Evolutionary conservation across 2,113 vertebrate genomes (phyloP).

Genomic region (Smithornis capensis): DNA sequence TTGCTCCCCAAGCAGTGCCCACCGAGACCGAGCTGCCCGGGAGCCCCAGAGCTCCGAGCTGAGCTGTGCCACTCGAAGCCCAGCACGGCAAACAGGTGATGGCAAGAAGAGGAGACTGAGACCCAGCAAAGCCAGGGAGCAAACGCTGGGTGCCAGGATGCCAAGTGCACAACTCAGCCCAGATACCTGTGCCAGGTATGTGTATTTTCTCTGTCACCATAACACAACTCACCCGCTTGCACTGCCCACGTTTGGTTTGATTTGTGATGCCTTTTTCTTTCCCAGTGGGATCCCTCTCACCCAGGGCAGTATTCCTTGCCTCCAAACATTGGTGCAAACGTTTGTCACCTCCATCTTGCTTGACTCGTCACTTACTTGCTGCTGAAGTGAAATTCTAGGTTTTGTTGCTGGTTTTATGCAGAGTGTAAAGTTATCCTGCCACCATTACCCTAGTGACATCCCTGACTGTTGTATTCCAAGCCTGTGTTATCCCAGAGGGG

Average conservation of each 20-base stretch:
- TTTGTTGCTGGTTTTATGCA: not conserved
- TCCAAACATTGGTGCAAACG: accelerated
- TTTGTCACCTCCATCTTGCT: not conserved
- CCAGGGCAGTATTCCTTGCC: not conserved
- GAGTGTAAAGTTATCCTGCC: accelerated
- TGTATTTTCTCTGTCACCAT: not conserved
- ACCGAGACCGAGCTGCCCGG: accelerated
- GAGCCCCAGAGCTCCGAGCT: accelerated
- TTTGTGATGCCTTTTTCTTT: not conserved
- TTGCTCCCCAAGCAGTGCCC: not conserved
- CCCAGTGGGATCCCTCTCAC: accelerated
- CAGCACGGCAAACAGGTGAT: not conserved
- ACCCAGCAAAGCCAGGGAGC: too few relatives aligned
- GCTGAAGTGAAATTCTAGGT: not conserved
- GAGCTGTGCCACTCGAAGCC: not conserved
- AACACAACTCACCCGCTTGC: accelerated
- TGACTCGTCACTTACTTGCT: not conserved
- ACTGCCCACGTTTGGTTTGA: accelerated
- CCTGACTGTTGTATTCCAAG: accelerated
- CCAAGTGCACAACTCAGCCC: not conserved
- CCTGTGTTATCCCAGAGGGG: not conserved
- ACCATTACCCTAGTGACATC: not conserved
- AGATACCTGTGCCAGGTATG: not conserved
- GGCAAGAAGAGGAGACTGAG: not conserved
- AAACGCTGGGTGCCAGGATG: not conserved